Evolutionary conservation across 2,888 invertebrate species (phyloP).

Genomic region (Plagodis pulveraria): DNA sequence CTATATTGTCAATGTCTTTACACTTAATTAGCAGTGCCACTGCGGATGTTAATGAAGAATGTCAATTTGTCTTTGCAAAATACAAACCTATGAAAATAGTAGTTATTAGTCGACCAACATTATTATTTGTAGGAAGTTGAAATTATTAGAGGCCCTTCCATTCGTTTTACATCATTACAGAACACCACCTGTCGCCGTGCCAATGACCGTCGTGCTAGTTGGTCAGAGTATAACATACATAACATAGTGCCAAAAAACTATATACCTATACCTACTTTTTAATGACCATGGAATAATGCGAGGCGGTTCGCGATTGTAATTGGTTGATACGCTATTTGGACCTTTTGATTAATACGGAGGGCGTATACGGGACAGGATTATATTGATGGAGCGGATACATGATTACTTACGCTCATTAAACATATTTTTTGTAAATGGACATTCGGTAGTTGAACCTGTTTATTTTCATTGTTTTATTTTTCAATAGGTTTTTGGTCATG

Average conservation of each 20-base stretch:
- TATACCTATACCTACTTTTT: constrained; percentile 29
- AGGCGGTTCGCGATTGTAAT: constrained; percentile 32
- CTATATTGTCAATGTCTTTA: too few relatives aligned
- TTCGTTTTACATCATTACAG: constrained; percentile 42
- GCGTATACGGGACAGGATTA: constrained; percentile 25
- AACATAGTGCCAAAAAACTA: constrained; percentile 35
- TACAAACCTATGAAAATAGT: too few relatives aligned
- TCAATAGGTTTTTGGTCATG: background rate
- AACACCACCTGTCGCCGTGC: constrained; percentile 68
- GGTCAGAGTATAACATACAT: constrained; percentile 34
- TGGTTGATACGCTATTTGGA: constrained; percentile 30
- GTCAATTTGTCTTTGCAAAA: too few relatives aligned
- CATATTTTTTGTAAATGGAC: constrained; percentile 9
- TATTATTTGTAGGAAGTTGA: too few relatives aligned
- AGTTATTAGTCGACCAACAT: too few relatives aligned
- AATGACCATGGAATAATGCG: constrained; percentile 22
- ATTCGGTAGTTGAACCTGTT: constrained; percentile 2
- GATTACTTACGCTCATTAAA: constrained; percentile 9
- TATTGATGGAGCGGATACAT: constrained; percentile 7
- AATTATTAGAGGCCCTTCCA: constrained; percentile 42
- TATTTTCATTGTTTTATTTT: constrained; percentile 4
- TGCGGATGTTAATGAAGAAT: too few relatives aligned
- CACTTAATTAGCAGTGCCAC: too few relatives aligned
- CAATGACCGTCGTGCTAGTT: constrained; percentile 60
- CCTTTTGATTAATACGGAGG: constrained; percentile 30